These are phyloP conservation scores for Neuroterus valhalla DNA, from an alignment of 1,140 invertebrate species.

Conservation along the genomic window DNA sequence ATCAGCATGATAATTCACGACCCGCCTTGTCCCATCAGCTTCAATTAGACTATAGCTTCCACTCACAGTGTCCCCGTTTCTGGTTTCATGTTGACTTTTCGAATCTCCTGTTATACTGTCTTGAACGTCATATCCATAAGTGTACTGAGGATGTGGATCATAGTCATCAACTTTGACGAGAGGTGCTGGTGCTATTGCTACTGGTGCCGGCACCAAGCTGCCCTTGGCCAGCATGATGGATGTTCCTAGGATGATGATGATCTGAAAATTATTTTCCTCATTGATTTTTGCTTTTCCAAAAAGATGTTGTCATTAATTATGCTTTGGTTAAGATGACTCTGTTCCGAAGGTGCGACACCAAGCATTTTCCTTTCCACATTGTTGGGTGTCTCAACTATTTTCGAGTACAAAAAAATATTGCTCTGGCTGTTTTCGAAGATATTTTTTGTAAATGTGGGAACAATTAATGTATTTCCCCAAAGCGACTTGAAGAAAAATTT, in stretches of 20 bases:
- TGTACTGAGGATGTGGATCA: constrained; percentile 78
- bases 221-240: constrained; percentile 47
- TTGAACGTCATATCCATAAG: constrained; percentile 79
- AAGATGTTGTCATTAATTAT: too few species aligned
- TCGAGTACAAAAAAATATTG: too few species aligned
- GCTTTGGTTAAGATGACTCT: too few species aligned
- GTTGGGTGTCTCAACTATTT: too few species aligned
- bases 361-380: too few species aligned
- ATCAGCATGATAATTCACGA: constrained; percentile 71
- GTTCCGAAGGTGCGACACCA: too few species aligned
- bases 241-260: constrained; percentile 50
- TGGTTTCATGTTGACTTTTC: constrained; percentile 80
- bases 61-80: constrained; percentile 77
- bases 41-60: constrained; percentile 72
- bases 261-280: constrained; percentile 42
- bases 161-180: constrained; percentile 59
- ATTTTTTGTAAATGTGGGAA: too few species aligned
- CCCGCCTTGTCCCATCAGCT: constrained; percentile 70
- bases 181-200: constrained; percentile 43
- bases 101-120: constrained; percentile 81
- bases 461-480: too few species aligned
- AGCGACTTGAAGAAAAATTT: too few species aligned
- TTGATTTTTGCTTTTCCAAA: too few species aligned
- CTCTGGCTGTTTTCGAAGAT: too few species aligned
- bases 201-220: constrained; percentile 49